Evolutionary conservation across 2,888 invertebrate genomes (phyloP).

Genomic region (Hemithea aestivaria): DNA sequence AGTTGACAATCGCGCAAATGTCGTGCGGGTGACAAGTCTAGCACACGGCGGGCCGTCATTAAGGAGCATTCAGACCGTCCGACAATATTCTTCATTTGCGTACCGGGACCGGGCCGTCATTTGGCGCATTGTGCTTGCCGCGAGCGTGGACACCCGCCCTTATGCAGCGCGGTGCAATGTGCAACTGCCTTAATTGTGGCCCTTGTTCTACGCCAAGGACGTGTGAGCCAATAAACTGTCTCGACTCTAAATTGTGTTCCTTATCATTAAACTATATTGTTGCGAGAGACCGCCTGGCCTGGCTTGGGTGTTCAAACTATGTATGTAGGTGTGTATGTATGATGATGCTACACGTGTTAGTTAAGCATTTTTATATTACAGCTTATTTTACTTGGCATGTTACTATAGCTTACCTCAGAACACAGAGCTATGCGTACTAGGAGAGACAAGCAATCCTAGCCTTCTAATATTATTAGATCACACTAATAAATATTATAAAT

Average conservation of each 20-base stretch:
- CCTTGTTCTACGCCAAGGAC: conserved; percentile 54
- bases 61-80: conserved; percentile 73
- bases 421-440: too few relatives aligned
- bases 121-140: conserved; percentile 69
- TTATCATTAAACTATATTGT: conserved; percentile 22
- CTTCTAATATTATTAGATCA: too few relatives aligned
- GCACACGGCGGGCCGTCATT: conserved; percentile 60
- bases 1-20: conserved; percentile 65
- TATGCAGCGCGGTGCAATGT: conserved; percentile 58
- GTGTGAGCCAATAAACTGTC: conserved; percentile 15
- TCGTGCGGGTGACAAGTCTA: conserved; percentile 55
- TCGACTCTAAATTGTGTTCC: conserved; percentile 14
- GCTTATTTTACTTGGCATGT: too few relatives aligned
- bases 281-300: conserved; percentile 4
- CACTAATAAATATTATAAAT: too few relatives aligned
- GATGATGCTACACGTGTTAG: background rate
- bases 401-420: too few relatives aligned
- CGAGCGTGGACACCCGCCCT: conserved; percentile 46
- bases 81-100: conserved; percentile 80
- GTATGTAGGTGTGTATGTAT: too few relatives aligned
- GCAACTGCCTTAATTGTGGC: conserved; percentile 68
- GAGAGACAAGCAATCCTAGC: too few relatives aligned
- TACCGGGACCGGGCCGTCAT: conserved; percentile 66
- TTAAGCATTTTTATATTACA: too few relatives aligned
- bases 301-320: too few relatives aligned